Base-by-base conservation (phyloP, 2,888 invertebrate genomes). In the Corbicula japonica region DNA sequence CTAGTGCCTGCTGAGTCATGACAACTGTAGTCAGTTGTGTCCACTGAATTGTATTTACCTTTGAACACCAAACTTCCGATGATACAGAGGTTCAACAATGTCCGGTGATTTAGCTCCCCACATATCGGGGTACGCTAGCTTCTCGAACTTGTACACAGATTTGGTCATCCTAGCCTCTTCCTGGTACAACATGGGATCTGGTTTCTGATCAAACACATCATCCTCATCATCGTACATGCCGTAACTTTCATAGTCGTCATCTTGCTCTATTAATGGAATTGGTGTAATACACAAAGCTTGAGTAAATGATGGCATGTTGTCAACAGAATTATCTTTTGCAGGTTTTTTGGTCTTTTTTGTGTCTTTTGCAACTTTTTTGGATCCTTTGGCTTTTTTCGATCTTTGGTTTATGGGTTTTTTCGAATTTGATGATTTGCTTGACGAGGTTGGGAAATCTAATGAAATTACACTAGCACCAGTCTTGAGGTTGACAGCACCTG, bases 111-210 rank as follows among this genome's bases (percentile, higher is more conserved):
- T 87, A 23, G 90, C 95, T 0, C 96, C 96, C 85, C 95, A 94
- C 93, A 96, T 94, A 88, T 97, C 97, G 23, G 97, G 97, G 92
- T 96, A 96, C 0, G 96, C 96, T 5, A 96, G 95, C 93, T 96
- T 96, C 38, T 96, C 95, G 92, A 96, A 96, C 6, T 95, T 95
- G 76, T 95, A 95, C 18, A 96, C 95, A 89, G 96, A 96, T 68
- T 93, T 88, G 0, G 94, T 94, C 44, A 85, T 54, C 5, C 86
- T 48, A 2, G 94, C 91, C 28, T 92, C 79, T 26, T 91, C 89
- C 48, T 88, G 79, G 78, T 92, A 93, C 3, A 91, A 54, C n/a
- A 91, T 85, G 12, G 91, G 85, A 70, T 90, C 89, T 65, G 90
- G 88, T 15, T 73, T 58, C 44, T 76, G 65, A 15, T 86, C 74